phyloP scores from a whole-genome alignment of 2,797 vertebrate species.

The Chromis chromis region DNA sequence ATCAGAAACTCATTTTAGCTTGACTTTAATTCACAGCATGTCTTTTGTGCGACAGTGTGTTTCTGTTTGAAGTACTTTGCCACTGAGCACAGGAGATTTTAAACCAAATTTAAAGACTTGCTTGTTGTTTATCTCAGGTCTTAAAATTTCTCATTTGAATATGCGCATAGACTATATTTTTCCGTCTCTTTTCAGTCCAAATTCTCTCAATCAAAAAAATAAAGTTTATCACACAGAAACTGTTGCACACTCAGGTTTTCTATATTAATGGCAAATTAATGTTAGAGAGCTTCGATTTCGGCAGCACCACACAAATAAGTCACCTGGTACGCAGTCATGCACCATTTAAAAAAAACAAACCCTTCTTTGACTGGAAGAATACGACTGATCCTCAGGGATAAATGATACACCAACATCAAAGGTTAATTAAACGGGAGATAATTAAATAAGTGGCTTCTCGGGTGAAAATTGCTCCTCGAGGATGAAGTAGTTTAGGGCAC shows the following conservation, averaged over 20 bases:
- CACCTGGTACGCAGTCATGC: neutral
- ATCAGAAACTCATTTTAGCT: neutral
- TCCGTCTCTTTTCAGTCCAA: slow-evolving; percentile 9
- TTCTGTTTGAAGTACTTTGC: slow-evolving; percentile 6
- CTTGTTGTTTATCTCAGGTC: slow-evolving; percentile 33
- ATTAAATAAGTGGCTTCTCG: slow-evolving; percentile 66
- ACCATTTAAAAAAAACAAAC: neutral
- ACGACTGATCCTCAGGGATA: slow-evolving; percentile 33
- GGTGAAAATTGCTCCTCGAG: slow-evolving; percentile 55
- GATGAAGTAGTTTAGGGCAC: slow-evolving; percentile 51
- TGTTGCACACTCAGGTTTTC: slow-evolving; percentile 41
- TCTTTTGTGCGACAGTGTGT: neutral
- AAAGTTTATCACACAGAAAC: neutral
- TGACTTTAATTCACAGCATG: neutral
- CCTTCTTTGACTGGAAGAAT: slow-evolving; percentile 26
- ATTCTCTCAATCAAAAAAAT: neutral
- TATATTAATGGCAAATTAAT: slow-evolving; percentile 30
- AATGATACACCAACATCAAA: slow-evolving; percentile 50
- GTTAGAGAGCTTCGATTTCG: neutral
- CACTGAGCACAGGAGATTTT: neutral
- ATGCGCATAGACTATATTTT: slow-evolving; percentile 6
- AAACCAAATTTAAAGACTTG: slow-evolving; percentile 21
- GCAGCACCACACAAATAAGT: slow-evolving; percentile 11
- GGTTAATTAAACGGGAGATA: slow-evolving; percentile 64
- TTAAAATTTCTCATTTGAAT: slow-evolving; percentile 60